These are phyloP conservation scores for Drosophila falleni DNA, from an alignment of 2,888 invertebrate species.

Conservation along the genomic window DNA sequence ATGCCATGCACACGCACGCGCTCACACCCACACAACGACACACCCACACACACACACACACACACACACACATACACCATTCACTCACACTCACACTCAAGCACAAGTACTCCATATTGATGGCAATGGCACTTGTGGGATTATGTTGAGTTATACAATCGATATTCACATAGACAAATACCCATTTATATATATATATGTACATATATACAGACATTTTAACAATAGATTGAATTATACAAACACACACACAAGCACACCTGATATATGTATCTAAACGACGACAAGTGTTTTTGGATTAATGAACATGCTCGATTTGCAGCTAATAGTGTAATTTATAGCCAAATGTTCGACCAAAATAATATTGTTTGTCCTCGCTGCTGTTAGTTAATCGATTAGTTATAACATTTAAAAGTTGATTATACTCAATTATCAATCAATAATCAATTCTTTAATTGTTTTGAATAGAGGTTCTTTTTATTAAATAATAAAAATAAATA, in stretches of 20 bases:
- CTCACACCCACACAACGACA: conserved; percentile 1
- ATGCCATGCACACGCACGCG: conserved; percentile 31
- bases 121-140: conserved; percentile 58
- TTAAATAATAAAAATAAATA: not conserved
- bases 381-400: conserved; percentile 28
- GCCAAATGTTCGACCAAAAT: conserved; percentile 25
- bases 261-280: conserved; percentile 23
- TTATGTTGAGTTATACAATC: conserved; percentile 65
- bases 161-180: conserved; percentile 46
- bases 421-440: conserved; percentile 5
- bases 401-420: not conserved
- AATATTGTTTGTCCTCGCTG: conserved; percentile 4
- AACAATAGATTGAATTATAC: conserved; percentile 33
- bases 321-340: conserved; percentile 44
- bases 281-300: conserved; percentile 70
- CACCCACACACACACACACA: conserved; percentile 1
- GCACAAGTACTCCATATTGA: conserved; percentile 36
- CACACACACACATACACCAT: too few relatives aligned
- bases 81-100: not conserved
- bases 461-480: not conserved
- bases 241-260: conserved; percentile 6
- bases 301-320: conserved; percentile 56
- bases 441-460: not conserved
- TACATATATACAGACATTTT: conserved; percentile 22
- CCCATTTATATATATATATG: conserved; percentile 19